These are phyloP conservation scores for Zeus faber DNA, from an alignment of 2,113 vertebrate genomes.

Conservation along the genomic window DNA sequence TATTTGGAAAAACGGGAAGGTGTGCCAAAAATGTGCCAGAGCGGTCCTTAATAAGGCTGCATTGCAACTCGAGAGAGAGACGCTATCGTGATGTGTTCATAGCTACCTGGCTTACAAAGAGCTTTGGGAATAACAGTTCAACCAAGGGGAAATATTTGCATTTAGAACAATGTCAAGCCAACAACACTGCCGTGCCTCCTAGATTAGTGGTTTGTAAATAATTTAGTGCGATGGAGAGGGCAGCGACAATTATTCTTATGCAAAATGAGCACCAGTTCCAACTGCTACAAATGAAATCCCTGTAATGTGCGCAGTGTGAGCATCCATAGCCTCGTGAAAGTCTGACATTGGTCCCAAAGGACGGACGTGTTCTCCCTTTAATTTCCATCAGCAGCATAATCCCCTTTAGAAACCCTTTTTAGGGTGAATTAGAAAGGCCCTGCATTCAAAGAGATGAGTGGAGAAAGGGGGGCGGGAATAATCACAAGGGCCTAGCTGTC, in stretches of 20 bases:
- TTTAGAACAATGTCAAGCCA: not conserved
- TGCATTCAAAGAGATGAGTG: conserved; percentile 70
- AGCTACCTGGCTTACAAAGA: no score
- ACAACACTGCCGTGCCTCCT: not conserved
- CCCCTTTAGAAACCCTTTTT: conserved; percentile 75
- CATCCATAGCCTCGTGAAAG: conserved; percentile 58
- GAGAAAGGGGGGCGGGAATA: conserved; percentile 60
- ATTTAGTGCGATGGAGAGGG: not conserved
- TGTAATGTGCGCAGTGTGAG: conserved; percentile 19
- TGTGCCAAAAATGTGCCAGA: no score
- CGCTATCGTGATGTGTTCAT: no score
- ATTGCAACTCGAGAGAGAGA: no score
- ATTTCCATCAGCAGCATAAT: conserved; percentile 71
- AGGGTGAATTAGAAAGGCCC: conserved; percentile 75
- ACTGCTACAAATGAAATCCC: conserved; percentile 30
- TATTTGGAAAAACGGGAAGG: no score
- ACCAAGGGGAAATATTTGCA: not conserved
- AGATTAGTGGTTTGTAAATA: not conserved
- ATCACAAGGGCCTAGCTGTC: conserved; percentile 74
- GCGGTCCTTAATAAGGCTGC: no score
- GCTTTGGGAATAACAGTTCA: not conserved
- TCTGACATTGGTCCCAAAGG: conserved; percentile 71
- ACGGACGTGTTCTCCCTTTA: conserved; percentile 66
- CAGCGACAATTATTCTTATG: not conserved
- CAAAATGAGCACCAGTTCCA: conserved; percentile 22